Conservation (phyloP, 2,888 invertebrate species). For the Stenoptilia bipunctidactyla region DNA sequence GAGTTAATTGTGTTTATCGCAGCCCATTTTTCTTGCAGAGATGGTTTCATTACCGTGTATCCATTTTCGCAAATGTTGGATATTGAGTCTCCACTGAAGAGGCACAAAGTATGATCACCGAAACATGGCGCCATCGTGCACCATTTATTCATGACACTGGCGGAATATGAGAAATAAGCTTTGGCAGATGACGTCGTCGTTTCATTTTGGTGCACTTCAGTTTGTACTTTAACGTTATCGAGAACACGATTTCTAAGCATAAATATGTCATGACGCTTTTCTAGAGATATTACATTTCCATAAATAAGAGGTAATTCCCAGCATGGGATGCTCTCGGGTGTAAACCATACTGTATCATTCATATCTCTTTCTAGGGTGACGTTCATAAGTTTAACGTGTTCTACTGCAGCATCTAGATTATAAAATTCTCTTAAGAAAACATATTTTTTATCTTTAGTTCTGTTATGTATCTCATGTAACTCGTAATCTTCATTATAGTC, state of each 20-base stretch:
- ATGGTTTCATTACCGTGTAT: constrained; percentile 32
- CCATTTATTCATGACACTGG: constrained; percentile 35
- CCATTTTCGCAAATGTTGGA: constrained; percentile 34
- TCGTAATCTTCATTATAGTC: too few species aligned
- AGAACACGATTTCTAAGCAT: not conserved
- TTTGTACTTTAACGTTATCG: not conserved
- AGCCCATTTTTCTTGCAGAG: constrained; percentile 30
- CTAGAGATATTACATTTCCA: not conserved
- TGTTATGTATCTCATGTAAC: too few species aligned
- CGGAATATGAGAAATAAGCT: not conserved
- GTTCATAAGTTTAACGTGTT: not conserved
- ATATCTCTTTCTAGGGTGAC: not conserved
- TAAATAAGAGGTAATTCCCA: not conserved
- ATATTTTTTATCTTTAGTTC: too few species aligned
- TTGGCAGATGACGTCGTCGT: not conserved
- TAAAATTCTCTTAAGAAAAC: not conserved
- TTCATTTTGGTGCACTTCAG: not conserved
- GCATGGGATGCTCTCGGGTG: not conserved
- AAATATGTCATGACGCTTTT: not conserved
- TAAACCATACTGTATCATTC: not conserved
- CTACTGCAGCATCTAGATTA: not conserved
- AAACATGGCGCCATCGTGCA: constrained; percentile 47
- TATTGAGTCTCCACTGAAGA: constrained; percentile 28
- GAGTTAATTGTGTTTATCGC: constrained; percentile 48
- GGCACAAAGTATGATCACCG: constrained; percentile 56